Conservation (phyloP, 2,113 vertebrate species). For the Noturus placidus region DNA sequence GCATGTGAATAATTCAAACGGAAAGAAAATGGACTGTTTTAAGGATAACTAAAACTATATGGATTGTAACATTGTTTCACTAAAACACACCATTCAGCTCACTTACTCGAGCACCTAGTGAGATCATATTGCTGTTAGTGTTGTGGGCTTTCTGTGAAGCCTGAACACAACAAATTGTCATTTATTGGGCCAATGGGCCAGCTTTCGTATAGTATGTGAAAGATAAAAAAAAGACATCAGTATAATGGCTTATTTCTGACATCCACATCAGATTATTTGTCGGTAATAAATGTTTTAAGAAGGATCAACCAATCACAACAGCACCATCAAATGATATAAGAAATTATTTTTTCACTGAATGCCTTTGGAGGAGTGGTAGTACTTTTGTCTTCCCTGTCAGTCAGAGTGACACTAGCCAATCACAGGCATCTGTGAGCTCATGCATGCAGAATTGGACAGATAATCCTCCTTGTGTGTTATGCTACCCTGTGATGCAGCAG, state of each 20-base stretch:
- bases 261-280: not conserved
- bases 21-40: not conserved
- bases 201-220: not conserved
- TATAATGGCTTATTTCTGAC: not conserved
- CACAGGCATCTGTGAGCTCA: too few species aligned
- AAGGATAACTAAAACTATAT: not conserved
- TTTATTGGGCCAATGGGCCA: too few species aligned
- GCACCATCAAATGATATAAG: not conserved
- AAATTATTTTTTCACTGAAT: not conserved
- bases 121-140: not conserved
- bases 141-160: not conserved
- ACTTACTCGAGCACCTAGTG: not conserved
- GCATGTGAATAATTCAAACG: not conserved
- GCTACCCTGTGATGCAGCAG: too few species aligned
- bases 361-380: not conserved
- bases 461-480: too few species aligned
- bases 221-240: not conserved
- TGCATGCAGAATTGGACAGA: too few species aligned
- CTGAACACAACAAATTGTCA: not conserved
- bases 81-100: not conserved
- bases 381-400: too few species aligned
- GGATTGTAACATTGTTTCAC: not conserved
- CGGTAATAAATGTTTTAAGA: not conserved
- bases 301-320: not conserved
- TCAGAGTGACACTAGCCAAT: too few species aligned